These are phyloP conservation scores for Pecten maximus DNA, from an alignment of 2,888 invertebrate genomes.

Conservation along the genomic window DNA sequence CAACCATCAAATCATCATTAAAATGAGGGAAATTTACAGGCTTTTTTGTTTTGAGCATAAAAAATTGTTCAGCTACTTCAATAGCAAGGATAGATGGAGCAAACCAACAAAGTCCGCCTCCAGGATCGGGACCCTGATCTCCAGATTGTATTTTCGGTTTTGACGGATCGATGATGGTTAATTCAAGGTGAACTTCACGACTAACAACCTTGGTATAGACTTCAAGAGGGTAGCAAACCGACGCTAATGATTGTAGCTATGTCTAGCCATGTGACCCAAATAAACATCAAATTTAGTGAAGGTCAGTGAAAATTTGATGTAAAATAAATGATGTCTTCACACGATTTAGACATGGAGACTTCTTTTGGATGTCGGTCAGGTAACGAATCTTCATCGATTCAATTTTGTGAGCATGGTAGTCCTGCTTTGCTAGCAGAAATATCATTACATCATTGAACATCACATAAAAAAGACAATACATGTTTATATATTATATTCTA, in stretches of 20 bases:
- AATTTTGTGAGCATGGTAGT: too few species aligned
- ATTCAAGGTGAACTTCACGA: conserved; percentile 26
- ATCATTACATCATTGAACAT: too few species aligned
- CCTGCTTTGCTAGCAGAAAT: too few species aligned
- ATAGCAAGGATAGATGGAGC: background rate
- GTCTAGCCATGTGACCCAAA: background rate
- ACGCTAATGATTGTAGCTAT: background rate
- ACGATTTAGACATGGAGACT: background rate
- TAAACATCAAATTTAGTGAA: background rate
- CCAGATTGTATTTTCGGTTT: background rate
- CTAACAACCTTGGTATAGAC: background rate
- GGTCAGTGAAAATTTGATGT: background rate
- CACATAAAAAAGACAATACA: too few species aligned
- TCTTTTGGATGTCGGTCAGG: background rate
- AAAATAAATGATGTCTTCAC: background rate
- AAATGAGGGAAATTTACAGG: too few species aligned
- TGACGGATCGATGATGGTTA: background rate
- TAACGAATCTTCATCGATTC: background rate
- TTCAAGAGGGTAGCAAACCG: background rate
- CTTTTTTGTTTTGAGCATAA: background rate
- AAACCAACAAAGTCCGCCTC: background rate
- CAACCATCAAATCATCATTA: background rate
- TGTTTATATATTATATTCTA: too few species aligned
- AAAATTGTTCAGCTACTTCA: too few species aligned
- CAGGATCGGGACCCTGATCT: background rate